Evolutionary conservation across 2,797 vertebrate genomes (phyloP).

Genomic region (Chelon labrosus): DNA sequence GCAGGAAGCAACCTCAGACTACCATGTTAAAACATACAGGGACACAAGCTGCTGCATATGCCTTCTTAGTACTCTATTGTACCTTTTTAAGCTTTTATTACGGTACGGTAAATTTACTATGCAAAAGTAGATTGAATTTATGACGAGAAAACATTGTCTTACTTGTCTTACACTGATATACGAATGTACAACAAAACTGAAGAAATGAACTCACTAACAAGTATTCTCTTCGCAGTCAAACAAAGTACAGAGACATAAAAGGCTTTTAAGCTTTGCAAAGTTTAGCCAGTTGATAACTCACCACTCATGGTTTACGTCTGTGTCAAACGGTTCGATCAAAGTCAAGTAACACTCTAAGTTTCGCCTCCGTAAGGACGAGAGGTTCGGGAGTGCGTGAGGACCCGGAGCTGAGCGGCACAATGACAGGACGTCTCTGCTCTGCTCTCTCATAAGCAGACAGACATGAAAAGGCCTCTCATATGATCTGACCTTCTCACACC

Average conservation of each 20-base stretch:
- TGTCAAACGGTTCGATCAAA: slow-evolving; percentile 31
- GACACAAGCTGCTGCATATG: slow-evolving; percentile 1
- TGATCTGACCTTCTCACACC: slow-evolving; percentile 76
- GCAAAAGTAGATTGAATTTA: neutral
- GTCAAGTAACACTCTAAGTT: slow-evolving; percentile 33
- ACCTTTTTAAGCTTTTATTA: neutral
- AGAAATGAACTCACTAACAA: no score
- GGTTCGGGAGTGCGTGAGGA: slow-evolving; percentile 29
- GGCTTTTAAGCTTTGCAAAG: neutral
- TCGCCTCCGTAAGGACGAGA: slow-evolving; percentile 8
- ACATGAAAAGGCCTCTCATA: slow-evolving; percentile 79
- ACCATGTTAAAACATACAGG: slow-evolving; percentile 42
- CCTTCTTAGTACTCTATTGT: neutral
- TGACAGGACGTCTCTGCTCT: slow-evolving; percentile 44
- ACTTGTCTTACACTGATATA: no score
- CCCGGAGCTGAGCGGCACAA: slow-evolving; percentile 31
- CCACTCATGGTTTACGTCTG: slow-evolving; percentile 77
- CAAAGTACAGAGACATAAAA: neutral
- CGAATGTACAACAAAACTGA: no score
- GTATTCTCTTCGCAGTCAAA: neutral
- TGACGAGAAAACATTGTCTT: neutral
- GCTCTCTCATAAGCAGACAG: slow-evolving; percentile 67
- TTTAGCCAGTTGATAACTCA: slow-evolving; percentile 65
- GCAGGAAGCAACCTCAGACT: slow-evolving; percentile 39
- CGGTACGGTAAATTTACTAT: neutral